phyloP scores from a whole-genome alignment of 2,113 vertebrate species.

The Pteropus alecto region DNA sequence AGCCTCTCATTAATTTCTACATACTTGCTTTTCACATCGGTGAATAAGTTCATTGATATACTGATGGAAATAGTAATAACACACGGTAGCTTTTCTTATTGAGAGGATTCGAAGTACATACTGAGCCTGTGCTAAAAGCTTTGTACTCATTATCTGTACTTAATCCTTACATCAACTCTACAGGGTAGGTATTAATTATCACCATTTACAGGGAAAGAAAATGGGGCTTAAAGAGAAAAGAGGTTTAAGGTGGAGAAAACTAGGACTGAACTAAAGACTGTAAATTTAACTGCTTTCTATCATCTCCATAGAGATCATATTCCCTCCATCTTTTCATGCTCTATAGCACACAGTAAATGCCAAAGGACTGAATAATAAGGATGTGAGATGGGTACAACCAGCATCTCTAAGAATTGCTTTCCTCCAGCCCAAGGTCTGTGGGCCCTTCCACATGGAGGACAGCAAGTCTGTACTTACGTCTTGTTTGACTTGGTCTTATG shows the following conservation, averaged over 20 bases:
- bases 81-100: background rate
- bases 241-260: background rate
- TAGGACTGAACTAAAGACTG: background rate
- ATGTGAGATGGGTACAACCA: background rate
- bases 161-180: background rate
- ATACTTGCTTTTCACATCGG: background rate
- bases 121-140: background rate
- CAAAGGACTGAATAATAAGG: background rate
- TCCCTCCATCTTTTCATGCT: background rate
- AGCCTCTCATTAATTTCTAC: background rate
- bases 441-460: background rate
- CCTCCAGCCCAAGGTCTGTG: background rate
- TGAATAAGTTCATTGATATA: background rate
- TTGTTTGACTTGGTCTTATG: background rate
- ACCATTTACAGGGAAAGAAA: background rate
- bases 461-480: background rate
- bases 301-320: background rate
- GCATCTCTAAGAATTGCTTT: background rate
- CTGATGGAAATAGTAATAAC: background rate
- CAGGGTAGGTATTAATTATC: background rate
- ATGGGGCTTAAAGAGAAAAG: background rate
- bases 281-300: background rate
- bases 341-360: background rate
- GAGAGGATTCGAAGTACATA: background rate
- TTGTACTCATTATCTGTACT: background rate